These are phyloP conservation scores for Spodoptera frugiperda DNA, from an alignment of 1,140 invertebrate genomes.

Conservation along the genomic window DNA sequence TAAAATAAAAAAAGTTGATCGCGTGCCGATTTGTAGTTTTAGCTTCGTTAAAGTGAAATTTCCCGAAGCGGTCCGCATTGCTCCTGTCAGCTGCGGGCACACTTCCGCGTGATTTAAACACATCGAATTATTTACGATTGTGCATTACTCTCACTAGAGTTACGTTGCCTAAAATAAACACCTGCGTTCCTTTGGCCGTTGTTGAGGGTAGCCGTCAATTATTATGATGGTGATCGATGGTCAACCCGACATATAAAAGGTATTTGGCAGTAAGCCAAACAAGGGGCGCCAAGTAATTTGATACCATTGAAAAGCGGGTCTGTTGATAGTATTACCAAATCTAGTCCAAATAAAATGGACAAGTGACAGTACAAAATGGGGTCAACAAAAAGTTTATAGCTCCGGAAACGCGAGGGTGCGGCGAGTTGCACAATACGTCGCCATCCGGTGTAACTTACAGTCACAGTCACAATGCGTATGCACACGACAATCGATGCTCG, in stretches of 20 bases:
- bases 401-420: constrained; percentile 61
- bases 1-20: constrained; percentile 37
- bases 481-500: constrained; percentile 42
- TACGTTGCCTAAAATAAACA: constrained; percentile 24
- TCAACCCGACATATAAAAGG: constrained; percentile 17
- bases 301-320: neutral
- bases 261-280: constrained; percentile 30
- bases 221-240: neutral
- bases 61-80: constrained; percentile 43
- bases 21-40: constrained; percentile 45
- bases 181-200: constrained; percentile 9
- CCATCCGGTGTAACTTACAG: constrained; percentile 52
- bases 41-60: constrained; percentile 49
- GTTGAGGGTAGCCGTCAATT: constrained; percentile 16
- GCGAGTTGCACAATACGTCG: constrained; percentile 61
- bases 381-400: constrained; percentile 50
- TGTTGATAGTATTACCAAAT: constrained; percentile 1
- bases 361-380: constrained; percentile 4
- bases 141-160: constrained; percentile 46
- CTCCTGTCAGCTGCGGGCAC: constrained; percentile 46
- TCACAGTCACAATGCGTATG: constrained; percentile 50
- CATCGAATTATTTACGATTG: constrained; percentile 33
- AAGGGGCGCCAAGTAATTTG: neutral
- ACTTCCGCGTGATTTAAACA: constrained; percentile 51
- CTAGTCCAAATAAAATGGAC: constrained; percentile 20